phyloP scores from a whole-genome alignment of 2,888 invertebrate genomes.

The Xanthorhoe spadicearia region DNA sequence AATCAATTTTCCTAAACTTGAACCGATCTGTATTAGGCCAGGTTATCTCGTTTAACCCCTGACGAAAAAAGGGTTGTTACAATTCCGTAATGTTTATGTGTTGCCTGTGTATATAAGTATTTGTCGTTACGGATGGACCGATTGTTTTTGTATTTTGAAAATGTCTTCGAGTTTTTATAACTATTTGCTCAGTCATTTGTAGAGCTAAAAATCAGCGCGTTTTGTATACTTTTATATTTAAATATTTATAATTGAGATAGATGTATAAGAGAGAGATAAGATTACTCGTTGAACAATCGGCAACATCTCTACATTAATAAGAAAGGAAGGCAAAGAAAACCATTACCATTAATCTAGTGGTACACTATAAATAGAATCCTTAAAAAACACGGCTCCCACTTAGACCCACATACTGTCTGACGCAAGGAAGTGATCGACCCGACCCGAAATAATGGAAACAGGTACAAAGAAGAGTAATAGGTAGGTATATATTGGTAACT shows the following conservation, averaged over 20 bases:
- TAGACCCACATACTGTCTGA: constrained; percentile 4
- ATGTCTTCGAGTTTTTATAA: too few relatives aligned
- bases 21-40: not conserved
- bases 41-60: not conserved
- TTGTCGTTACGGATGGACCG: too few relatives aligned
- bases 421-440: not conserved
- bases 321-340: not conserved
- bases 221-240: too few relatives aligned
- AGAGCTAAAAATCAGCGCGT: too few relatives aligned
- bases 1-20: constrained; percentile 41
- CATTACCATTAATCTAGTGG: not conserved
- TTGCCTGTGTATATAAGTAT: too few relatives aligned
- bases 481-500: constrained; percentile 1
- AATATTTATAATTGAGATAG: too few relatives aligned
- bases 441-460: constrained; percentile 3
- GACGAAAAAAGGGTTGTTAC: too few relatives aligned
- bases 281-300: not conserved
- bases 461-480: constrained; percentile 7
- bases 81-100: too few relatives aligned
- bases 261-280: too few relatives aligned
- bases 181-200: too few relatives aligned
- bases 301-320: not conserved
- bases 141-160: too few relatives aligned
- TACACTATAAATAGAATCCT: not conserved
- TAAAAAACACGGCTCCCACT: not conserved